Conservation (phyloP, 2,113 vertebrate genomes). For the Tychaedon coryphoeus region DNA sequence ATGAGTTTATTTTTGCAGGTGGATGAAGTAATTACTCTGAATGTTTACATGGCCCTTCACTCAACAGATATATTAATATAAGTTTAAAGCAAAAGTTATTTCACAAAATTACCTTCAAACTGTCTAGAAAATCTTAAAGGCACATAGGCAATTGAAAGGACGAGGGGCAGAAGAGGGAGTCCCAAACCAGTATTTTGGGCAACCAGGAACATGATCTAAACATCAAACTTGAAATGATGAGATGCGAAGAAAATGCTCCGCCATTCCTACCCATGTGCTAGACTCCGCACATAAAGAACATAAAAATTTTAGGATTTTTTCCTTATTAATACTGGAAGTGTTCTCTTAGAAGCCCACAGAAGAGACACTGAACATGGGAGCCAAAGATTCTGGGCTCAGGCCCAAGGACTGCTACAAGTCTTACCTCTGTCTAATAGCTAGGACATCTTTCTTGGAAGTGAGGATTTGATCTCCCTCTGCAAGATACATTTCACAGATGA, state of each 20-base stretch:
- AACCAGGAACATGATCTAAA: neutral
- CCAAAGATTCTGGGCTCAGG: neutral
- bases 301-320: neutral
- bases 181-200: neutral
- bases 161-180: neutral
- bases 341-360: neutral
- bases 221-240: neutral
- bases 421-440: neutral
- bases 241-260: neutral
- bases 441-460: neutral
- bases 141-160: neutral
- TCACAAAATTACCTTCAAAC: neutral
- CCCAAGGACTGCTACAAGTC: neutral
- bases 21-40: neutral
- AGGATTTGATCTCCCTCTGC: neutral
- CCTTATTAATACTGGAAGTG: fast-evolving
- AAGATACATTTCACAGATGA: neutral
- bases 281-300: neutral
- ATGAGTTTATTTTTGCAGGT: neutral
- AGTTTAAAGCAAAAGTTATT: neutral
- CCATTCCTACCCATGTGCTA: neutral
- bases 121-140: neutral
- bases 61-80: neutral
- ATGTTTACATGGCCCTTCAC: neutral
- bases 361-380: neutral